These are phyloP conservation scores for Clarias platycephalus DNA, from an alignment of 2,797 vertebrate species.

Conservation along the genomic window DNA sequence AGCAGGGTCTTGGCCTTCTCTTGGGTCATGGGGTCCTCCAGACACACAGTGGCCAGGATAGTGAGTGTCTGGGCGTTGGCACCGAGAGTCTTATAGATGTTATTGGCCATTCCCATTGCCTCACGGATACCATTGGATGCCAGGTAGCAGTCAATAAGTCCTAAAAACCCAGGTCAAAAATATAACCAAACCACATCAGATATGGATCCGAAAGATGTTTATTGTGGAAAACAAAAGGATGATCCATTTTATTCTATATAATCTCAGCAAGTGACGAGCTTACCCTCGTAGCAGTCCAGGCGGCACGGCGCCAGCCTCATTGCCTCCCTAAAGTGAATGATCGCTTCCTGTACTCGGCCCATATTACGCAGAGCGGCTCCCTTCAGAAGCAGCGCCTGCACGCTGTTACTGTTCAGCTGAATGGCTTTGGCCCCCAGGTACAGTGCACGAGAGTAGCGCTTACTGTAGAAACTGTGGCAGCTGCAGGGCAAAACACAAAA, in stretches of 20 bases:
- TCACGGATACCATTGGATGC: conserved; percentile 95
- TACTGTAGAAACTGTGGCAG: conserved; percentile 98
- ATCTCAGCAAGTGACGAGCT: not conserved
- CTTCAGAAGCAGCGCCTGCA: conserved; percentile 93
- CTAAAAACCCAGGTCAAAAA: conserved; percentile 65
- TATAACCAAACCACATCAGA: not conserved
- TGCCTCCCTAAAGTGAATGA: conserved; percentile 97
- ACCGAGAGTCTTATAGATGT: conserved; percentile 96
- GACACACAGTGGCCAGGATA: conserved; percentile 93
- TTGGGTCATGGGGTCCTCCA: conserved; percentile 95
- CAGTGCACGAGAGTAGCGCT: conserved; percentile 93
- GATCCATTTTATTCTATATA: not conserved
- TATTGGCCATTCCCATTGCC: conserved; percentile 98
- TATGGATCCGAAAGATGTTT: not conserved
- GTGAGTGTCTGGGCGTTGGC: conserved; percentile 95
- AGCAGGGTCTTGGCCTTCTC: conserved; percentile 94
- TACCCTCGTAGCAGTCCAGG: conserved; percentile 96
- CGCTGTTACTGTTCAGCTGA: conserved; percentile 96
- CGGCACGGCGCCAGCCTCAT: conserved; percentile 92
- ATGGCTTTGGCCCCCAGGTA: conserved; percentile 98
- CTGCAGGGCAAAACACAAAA: conserved; percentile 64
- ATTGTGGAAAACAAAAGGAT: not conserved
- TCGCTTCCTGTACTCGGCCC: conserved; percentile 96
- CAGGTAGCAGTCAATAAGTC: conserved; percentile 96
- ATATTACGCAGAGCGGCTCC: conserved; percentile 94